phyloP scores from a whole-genome alignment of 1,140 invertebrate genomes.

The Pogonomyrmex californicus region DNA sequence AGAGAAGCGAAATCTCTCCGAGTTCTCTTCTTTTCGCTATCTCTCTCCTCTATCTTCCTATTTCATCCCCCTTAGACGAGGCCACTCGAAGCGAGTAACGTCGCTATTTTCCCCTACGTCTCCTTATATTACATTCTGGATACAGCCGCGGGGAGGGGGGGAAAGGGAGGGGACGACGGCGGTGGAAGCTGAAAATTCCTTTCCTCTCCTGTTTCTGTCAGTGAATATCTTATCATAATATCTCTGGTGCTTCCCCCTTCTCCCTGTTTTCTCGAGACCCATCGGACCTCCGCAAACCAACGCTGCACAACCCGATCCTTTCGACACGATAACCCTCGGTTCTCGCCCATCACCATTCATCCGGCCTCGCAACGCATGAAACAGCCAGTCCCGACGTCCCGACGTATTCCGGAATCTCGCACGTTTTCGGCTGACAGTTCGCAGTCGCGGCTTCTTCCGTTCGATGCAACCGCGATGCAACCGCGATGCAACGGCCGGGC shows the following conservation, averaged over 20 bases:
- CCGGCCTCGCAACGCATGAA: not conserved
- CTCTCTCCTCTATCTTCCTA: not conserved
- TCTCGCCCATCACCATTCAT: conserved; percentile 20
- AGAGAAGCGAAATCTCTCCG: conserved; percentile 47
- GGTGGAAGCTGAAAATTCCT: conserved; percentile 78
- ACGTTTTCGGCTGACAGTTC: conserved; percentile 48
- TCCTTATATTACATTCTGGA: conserved; percentile 82
- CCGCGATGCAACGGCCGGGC: conserved; percentile 34
- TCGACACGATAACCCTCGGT: not conserved
- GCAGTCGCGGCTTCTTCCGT: conserved; percentile 56
- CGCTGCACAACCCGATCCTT: not conserved
- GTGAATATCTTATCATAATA: conserved; percentile 85
- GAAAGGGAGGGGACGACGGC: conserved; percentile 2
- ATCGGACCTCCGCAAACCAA: not conserved
- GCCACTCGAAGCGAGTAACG: conserved; percentile 59
- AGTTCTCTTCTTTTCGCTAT: not conserved
- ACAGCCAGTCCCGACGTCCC: conserved; percentile 54
- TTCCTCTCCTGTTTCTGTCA: conserved; percentile 80
- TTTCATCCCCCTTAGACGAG: conserved; percentile 48
- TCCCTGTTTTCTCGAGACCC: conserved; percentile 57
- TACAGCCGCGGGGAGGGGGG: conserved; percentile 56
- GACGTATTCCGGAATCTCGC: conserved; percentile 68
- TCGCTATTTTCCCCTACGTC: conserved; percentile 77
- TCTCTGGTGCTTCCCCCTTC: conserved; percentile 10
- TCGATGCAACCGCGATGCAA: conserved; percentile 63